Base-by-base conservation (phyloP, 2,888 invertebrate species). In the Microctonus hyperodae region DNA sequence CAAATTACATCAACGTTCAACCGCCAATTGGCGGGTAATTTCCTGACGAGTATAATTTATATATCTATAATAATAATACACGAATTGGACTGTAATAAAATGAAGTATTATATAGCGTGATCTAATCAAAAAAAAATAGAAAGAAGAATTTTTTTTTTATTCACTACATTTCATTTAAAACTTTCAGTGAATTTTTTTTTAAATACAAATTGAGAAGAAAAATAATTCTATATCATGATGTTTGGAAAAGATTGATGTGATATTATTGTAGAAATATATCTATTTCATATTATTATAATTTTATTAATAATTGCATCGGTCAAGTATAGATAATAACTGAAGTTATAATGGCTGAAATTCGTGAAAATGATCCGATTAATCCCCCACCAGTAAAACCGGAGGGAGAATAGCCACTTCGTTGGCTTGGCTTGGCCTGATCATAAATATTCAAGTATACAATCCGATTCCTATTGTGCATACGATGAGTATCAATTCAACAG, bases 291-390 rank as follows among this genome's bases (percentile, higher is more conserved):
- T 44, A 44, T 11, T 23, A 44, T 44, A 44, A 16, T 16, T n/a
- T n/a, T 44, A 7, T 16, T 44, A 7, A 44, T 44, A 44, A 44
- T 7, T n/a, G 44, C 16, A n/a, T 20, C 22, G 25, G 25, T 59
- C 13, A 59, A 44, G 28, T 37, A 22, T 44, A 22, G 23, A 50
- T 61, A n/a, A 28, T 16, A 37, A 53, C n/a, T 57, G 61, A 57
- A 67, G 57, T 58, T 57, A 57, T 67, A 58, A 63, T 67, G 59
- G 63, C 58, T 63, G 53, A 31, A 53, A 58, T 59, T 67, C 44
- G 35, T 51, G 55, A 58, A 58, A 67, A 63, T 67, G 51, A 67
- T 67, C 67, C 63, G 67, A 67, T 64, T 67, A 58, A 67, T 59
- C 67, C 44, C 50, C 61, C 28, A 56, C 66, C 53, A 48, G 31